Evolutionary conservation across 2,888 invertebrate species (phyloP), one percentile per base, ranked within the genome.

Genomic region (Apantesis nais): DNA sequence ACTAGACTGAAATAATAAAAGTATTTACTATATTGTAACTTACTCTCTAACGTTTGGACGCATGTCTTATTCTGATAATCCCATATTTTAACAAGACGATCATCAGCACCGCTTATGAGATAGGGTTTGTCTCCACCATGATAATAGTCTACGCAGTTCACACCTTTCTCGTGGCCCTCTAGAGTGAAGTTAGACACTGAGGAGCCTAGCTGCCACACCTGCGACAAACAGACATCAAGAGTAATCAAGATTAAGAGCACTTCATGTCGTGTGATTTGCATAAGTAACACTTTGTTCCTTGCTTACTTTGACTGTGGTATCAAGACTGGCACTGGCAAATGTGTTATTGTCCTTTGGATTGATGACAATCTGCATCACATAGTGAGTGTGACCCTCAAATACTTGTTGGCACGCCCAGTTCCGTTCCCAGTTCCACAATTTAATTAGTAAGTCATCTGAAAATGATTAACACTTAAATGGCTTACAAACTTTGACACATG

Each of bases 291-390:
- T 22, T 31, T 37, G 9, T 37, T 62, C n/a, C 22, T 39, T 16
- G 62, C 62, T 34, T 60, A 93, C 93, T 96, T 99, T 99, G 37
- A 99, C 97, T 0, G 99, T 99, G 78, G 99, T 97, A 92, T 99
- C 99, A 60, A 99, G 96, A 61, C 99, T 99, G n/a, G 99, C 99
- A 84, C 99, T 99, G 22, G 99, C 99, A 93, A 99, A 99, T 58
- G 99, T 99, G 92, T 99, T 99, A 93, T 99, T 99, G 89, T 99
- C 99, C 91, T 99, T 99, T 0, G 99, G 99, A 93, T 99, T 99
- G 86, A 99, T 98, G 0, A 99, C 99, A 83, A 99, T 98, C 93
- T 99, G 99, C 99, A 99, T 99, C 2, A 99, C 99, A 88, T 99
- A 99, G 92, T 99, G 99, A 0, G 99, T 98, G 94, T 99, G 99